Evolutionary conservation across 1,140 invertebrate species (phyloP).

Genomic region (Periplaneta americana): DNA sequence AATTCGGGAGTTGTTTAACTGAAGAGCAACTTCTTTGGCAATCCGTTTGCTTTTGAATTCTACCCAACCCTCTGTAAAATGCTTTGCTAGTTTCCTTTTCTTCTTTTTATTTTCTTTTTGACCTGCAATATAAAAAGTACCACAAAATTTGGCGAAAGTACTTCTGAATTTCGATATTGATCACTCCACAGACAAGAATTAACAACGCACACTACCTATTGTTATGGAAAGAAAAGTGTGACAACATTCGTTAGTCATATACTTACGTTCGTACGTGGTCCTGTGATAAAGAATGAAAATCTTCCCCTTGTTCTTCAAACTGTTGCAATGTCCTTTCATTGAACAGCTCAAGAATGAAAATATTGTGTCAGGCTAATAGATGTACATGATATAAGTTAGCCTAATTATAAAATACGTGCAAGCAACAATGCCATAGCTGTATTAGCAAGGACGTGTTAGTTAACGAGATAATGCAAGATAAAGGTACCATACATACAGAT

Average conservation of each 20-base stretch:
- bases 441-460: no score
- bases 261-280: background rate
- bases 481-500: no score
- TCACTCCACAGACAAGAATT: background rate
- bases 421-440: no score
- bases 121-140: constrained; percentile 19
- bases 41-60: constrained; percentile 88
- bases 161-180: background rate
- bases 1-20: constrained; percentile 82
- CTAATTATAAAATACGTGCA: no score
- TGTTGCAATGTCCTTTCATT: no score
- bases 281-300: background rate
- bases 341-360: no score
- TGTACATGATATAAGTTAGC: no score
- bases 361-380: no score
- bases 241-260: background rate
- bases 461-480: no score
- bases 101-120: constrained; percentile 46
- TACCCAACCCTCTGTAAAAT: constrained; percentile 93
- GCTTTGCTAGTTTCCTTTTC: constrained; percentile 48
- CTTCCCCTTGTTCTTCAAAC: no score
- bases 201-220: background rate
- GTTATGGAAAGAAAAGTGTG: background rate
- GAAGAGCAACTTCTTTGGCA: constrained; percentile 76
- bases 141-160: background rate